Percentiles rank a stretch among this genome's conserved stretches.
These are phyloP conservation scores for Scolopax rusticola DNA, from an alignment of 2,797 vertebrate genomes.

Conservation along the genomic window DNA sequence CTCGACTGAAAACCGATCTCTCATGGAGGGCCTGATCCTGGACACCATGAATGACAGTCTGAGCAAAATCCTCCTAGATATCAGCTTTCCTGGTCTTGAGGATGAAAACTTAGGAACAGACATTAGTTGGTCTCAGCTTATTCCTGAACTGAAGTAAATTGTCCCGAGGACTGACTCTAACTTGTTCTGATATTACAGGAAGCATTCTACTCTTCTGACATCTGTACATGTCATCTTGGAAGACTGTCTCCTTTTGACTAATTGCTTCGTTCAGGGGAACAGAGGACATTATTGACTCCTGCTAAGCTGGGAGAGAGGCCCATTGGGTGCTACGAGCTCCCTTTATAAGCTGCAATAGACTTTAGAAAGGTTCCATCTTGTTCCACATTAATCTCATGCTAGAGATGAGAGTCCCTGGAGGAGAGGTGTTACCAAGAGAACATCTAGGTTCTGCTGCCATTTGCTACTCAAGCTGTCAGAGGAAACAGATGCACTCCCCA, in stretches of 20 bases:
- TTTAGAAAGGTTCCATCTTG: not conserved
- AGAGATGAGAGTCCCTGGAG: not conserved
- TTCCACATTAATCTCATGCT: not conserved
- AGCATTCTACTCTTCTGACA: not conserved
- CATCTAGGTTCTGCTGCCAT: not conserved
- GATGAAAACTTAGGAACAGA: conserved; percentile 87
- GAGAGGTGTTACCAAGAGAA: not conserved
- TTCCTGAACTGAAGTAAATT: conserved; percentile 86
- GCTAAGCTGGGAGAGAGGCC: conserved; percentile 25
- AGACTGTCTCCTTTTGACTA: not conserved
- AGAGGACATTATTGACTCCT: conserved; percentile 4
- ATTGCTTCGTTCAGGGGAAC: not conserved
- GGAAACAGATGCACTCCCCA: not conserved
- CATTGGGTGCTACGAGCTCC: conserved; percentile 24
- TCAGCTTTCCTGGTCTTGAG: conserved; percentile 91
- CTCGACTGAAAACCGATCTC: conserved; percentile 81
- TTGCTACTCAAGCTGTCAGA: not conserved
- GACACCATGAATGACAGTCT: conserved; percentile 95
- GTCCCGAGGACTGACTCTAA: not conserved
- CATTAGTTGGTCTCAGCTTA: conserved; percentile 90
- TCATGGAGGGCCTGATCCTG: conserved; percentile 91
- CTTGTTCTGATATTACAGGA: not conserved
- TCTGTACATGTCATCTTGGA: not conserved
- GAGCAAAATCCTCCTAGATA: conserved; percentile 93
- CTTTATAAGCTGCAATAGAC: not conserved